Evolutionary conservation across 2,888 invertebrate genomes (phyloP).

Genomic region (Boloria selene): DNA sequence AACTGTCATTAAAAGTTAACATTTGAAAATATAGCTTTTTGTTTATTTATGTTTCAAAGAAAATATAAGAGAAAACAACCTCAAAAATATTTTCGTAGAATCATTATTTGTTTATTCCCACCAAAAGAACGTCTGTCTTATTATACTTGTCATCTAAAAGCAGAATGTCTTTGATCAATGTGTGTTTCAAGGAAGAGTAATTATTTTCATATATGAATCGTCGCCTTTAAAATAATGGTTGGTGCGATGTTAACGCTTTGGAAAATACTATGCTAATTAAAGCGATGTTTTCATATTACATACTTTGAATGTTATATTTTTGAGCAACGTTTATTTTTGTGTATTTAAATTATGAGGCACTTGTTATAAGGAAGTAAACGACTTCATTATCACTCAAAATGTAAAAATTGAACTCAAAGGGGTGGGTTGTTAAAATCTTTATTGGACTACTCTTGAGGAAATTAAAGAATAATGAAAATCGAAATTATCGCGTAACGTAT

Average conservation of each 20-base stretch:
- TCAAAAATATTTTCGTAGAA: conserved; percentile 32
- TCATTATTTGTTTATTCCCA: conserved; percentile 36
- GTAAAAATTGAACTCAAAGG: no score
- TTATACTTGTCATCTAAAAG: conserved; percentile 44
- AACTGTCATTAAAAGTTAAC: conserved; percentile 7
- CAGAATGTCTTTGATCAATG: conserved; percentile 48
- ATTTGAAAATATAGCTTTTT: conserved; percentile 14
- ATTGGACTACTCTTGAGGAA: no score
- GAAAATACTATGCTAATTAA: conserved; percentile 26
- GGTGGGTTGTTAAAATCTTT: no score
- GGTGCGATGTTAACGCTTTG: conserved; percentile 11
- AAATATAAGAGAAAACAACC: conserved; percentile 18
- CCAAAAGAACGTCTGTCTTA: conserved; percentile 37
- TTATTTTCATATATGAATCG: conserved; percentile 43
- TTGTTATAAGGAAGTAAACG: no score
- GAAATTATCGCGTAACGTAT: no score
- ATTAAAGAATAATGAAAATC: no score
- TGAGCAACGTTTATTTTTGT: background rate
- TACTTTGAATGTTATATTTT: background rate
- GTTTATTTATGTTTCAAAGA: conserved; percentile 13
- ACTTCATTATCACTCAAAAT: no score
- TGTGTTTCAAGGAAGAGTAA: conserved; percentile 44
- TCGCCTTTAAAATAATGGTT: conserved; percentile 37
- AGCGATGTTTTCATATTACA: conserved; percentile 17
- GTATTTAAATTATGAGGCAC: no score